These are phyloP conservation scores for Protomyctophum bolini DNA, from an alignment of 2,113 vertebrate genomes.

Conservation along the genomic window DNA sequence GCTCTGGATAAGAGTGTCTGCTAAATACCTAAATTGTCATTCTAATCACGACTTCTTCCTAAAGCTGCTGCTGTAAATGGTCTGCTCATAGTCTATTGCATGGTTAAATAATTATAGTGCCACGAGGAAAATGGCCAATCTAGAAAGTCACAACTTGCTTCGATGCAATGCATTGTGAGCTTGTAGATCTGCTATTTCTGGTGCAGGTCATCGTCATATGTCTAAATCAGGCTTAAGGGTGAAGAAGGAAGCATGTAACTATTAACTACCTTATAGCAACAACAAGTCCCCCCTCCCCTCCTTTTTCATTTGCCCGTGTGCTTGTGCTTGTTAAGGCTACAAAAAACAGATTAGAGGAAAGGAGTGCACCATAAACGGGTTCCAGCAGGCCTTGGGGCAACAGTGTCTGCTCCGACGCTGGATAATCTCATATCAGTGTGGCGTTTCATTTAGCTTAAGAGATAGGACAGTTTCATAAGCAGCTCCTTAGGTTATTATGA, in stretches of 20 bases:
- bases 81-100: too few species aligned
- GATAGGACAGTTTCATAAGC: slow-evolving; percentile 81
- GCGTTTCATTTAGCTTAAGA: slow-evolving; percentile 85
- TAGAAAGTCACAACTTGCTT: too few species aligned
- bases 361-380: slow-evolving; percentile 92
- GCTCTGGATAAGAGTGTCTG: too few species aligned
- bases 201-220: too few species aligned
- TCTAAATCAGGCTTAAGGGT: too few species aligned
- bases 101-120: too few species aligned
- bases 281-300: slow-evolving; percentile 72
- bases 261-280: slow-evolving; percentile 7
- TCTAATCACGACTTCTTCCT: too few species aligned
- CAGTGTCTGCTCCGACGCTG: slow-evolving; percentile 90
- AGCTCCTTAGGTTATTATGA: slow-evolving; percentile 83
- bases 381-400: slow-evolving; percentile 87
- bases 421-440: slow-evolving; percentile 95
- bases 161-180: too few species aligned
- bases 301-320: slow-evolving; percentile 84
- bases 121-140: too few species aligned
- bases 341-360: slow-evolving; percentile 87
- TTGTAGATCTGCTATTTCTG: too few species aligned
- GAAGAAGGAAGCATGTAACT: not conserved
- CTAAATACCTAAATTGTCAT: too few species aligned
- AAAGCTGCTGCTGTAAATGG: too few species aligned
- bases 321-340: slow-evolving; percentile 93